phyloP scores from a whole-genome alignment of 53 echinoderm and acorn worm species.

The Pentamera pediparva region DNA sequence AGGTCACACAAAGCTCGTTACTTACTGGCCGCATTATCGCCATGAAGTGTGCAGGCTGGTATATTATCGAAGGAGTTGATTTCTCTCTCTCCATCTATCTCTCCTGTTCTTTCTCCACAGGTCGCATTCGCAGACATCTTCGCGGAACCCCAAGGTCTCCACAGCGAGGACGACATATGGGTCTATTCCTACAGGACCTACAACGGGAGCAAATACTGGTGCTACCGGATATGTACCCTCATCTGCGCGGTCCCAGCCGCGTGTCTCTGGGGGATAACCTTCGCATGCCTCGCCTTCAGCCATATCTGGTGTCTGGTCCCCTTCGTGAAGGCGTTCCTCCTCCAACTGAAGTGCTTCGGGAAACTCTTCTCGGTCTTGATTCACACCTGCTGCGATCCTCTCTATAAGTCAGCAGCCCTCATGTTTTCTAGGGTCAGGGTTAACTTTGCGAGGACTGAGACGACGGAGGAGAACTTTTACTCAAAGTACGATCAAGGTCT shows the following conservation, averaged over 20 bases:
- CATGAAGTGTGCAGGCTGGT: too few relatives aligned
- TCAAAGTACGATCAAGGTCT: too few relatives aligned
- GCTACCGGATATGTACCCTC: constrained; percentile 58
- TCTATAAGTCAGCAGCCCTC: constrained; percentile 61
- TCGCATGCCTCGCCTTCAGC: constrained; percentile 85
- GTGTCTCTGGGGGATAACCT: constrained; percentile 82
- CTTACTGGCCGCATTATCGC: too few relatives aligned
- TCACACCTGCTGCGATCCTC: constrained; percentile 84
- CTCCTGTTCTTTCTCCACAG: constrained; percentile 41
- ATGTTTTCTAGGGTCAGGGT: constrained; percentile 71
- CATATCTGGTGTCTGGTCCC: constrained; percentile 97
- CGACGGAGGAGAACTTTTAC: too few relatives aligned
- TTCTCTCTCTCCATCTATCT: too few relatives aligned
- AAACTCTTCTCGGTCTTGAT: constrained; percentile 66
- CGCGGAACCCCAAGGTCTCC: constrained; percentile 85
- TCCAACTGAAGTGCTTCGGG: constrained; percentile 59
- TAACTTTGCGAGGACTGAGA: constrained; percentile 28
- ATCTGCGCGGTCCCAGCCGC: constrained; percentile 75
- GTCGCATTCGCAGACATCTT: constrained; percentile 81
- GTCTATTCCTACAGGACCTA: constrained; percentile 63
- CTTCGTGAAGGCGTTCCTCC: constrained; percentile 71
- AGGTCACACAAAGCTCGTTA: too few relatives aligned
- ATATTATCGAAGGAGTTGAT: too few relatives aligned
- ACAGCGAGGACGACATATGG: constrained; percentile 74
- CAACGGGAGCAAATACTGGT: constrained; percentile 74